Conservation (phyloP, 2,797 vertebrate species). For the Nannoperca australis region DNA sequence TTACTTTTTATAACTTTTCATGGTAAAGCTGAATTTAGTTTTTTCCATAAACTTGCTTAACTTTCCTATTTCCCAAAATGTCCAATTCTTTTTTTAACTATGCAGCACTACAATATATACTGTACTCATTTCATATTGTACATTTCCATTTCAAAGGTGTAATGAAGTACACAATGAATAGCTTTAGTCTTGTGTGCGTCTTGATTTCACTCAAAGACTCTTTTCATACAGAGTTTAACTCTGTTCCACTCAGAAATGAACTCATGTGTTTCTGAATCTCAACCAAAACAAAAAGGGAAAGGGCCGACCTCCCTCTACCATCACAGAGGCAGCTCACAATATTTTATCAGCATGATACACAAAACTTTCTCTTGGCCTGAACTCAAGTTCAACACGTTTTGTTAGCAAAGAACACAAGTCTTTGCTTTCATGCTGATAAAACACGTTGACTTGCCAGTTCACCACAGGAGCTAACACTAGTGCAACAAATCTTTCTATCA, state of each 20-base stretch:
- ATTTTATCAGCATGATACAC: constrained; percentile 55
- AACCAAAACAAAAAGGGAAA: constrained; percentile 26
- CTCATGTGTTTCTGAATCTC: constrained; percentile 23
- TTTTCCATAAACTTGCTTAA: no score
- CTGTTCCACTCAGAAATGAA: constrained; percentile 4
- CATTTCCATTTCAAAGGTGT: neutral
- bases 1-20: no score
- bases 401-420: constrained; percentile 57
- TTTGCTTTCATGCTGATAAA: constrained; percentile 35
- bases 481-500: constrained; percentile 20
- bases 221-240: neutral
- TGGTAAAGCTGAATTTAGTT: no score
- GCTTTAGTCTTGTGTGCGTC: neutral
- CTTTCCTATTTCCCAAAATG: neutral
- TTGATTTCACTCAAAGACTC: constrained; percentile 1
- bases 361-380: constrained; percentile 59
- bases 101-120: neutral
- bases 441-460: constrained; percentile 18
- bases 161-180: neutral
- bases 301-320: constrained; percentile 27
- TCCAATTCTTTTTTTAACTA: neutral
- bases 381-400: constrained; percentile 58
- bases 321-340: constrained; percentile 34
- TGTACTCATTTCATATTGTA: neutral
- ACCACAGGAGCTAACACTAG: constrained; percentile 11